Percentiles rank a stretch among this genome's conserved stretches.
These are phyloP conservation scores for Sebastes fasciatus DNA, from an alignment of 2,113 vertebrate genomes.

Conservation along the genomic window DNA sequence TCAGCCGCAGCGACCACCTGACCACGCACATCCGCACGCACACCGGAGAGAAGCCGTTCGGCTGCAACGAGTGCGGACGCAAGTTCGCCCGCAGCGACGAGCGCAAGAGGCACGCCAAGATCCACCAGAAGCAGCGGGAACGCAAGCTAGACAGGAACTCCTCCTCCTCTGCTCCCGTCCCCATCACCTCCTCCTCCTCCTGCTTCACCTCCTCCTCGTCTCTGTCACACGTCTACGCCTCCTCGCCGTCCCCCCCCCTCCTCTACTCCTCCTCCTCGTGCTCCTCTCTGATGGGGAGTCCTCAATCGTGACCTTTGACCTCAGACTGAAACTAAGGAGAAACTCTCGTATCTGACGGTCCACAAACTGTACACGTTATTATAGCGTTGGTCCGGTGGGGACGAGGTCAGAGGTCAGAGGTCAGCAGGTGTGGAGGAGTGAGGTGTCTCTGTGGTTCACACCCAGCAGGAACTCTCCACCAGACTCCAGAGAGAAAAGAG, in stretches of 20 bases:
- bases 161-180: slow-evolving; percentile 14
- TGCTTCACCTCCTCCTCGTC: slow-evolving; percentile 76
- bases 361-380: neutral
- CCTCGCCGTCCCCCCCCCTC: slow-evolving; percentile 30
- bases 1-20: slow-evolving; percentile 98
- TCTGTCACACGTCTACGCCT: neutral
- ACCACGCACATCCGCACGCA: slow-evolving; percentile 98
- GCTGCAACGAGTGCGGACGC: slow-evolving; percentile 94
- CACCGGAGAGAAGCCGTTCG: slow-evolving; percentile 98
- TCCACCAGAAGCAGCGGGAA: slow-evolving; percentile 96
- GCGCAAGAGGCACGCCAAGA: slow-evolving; percentile 95
- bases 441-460: no score
- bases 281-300: slow-evolving; percentile 87
- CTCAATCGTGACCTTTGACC: slow-evolving; percentile 72
- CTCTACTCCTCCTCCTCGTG: slow-evolving; percentile 56
- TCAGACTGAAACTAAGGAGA: slow-evolving; percentile 6
- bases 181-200: slow-evolving; percentile 28
- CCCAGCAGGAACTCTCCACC: neutral
- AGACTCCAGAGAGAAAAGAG: neutral
- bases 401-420: slow-evolving; percentile 18
- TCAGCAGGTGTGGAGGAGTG: neutral
- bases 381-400: neutral
- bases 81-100: slow-evolving; percentile 97
- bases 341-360: neutral
- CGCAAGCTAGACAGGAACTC: slow-evolving; percentile 85